Base-by-base conservation (phyloP, 2,113 vertebrate genomes). In the Mionectes macconnelli region DNA sequence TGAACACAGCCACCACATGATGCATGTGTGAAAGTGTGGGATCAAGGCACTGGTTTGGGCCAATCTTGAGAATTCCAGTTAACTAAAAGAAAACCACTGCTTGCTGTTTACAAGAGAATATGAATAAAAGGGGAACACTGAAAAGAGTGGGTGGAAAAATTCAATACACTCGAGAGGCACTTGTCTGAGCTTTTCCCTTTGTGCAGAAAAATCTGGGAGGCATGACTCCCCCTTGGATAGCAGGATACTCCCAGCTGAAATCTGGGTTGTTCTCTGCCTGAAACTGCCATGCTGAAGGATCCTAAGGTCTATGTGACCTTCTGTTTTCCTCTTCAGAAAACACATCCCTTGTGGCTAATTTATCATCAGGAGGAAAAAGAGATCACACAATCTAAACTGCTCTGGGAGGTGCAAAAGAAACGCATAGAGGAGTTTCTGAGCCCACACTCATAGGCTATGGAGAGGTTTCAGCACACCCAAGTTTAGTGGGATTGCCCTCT, bases 221-320 rank as follows among this genome's bases (percentile, higher is more conserved):
- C 8, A 6, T 5, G 17, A 35, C 4, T 57, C 3, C 14, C 7
- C 6, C 7, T 39, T 4, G 2, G 31, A 20, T 3, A 40, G 12
- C 16, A 66, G 27, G 28, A 9, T 30, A 14, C 20, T 44, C 25
- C 10, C 53, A 39, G n/a, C 7, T 53, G 28, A 70, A 78, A 63
- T 18, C 69, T 3, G 0, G 76, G 40, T 11, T 44, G 39, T 75
- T 69, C 50, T 35, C 47, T 66, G 37, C 55, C 69, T 66, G 14
- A 40, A 82, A 50, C 22, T 53, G 49, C 9, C 1, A 4, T 0
- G 5, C 59, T 5, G 1, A 57, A 39, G 25, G 35, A 59, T 18
- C 31, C 13, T 18, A 19, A 74, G 28, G 24, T 76, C 40, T 72
- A 0, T 19, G 13, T 25, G 35, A 33, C 37, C 8, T 56, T 30